Evolutionary conservation across 2,888 invertebrate species (phyloP).

Genomic region (Melanophora roralis): DNA sequence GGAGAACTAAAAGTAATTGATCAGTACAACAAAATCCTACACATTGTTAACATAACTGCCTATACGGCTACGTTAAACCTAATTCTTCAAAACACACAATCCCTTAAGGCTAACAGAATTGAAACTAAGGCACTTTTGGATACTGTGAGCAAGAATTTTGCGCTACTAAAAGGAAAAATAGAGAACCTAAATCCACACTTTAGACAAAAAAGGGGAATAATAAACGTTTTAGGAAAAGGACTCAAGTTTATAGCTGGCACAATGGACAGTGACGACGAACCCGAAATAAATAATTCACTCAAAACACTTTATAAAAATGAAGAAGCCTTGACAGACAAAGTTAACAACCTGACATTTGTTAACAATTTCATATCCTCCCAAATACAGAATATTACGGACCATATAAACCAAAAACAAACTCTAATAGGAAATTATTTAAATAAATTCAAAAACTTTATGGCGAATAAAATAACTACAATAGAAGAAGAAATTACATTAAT

Average conservation of each 20-base stretch:
- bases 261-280: conserved; percentile 59
- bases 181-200: conserved; percentile 35
- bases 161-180: conserved; percentile 36
- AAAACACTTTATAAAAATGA: conserved; percentile 40
- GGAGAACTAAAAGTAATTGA: conserved; percentile 42
- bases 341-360: conserved; percentile 33
- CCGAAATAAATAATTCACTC: conserved; percentile 42
- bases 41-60: conserved; percentile 52
- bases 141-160: conserved; percentile 43
- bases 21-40: conserved; percentile 52
- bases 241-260: conserved; percentile 56
- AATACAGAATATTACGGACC: conserved; percentile 61
- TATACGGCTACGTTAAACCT: conserved; percentile 4
- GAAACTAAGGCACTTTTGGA: conserved; percentile 34
- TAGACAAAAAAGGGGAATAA: conserved; percentile 46
- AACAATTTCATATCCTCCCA: conserved; percentile 43
- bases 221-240: conserved; percentile 52
- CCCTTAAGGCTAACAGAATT: neutral
- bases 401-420: conserved; percentile 59
- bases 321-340: conserved; percentile 40
- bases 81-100: neutral
- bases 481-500: conserved; percentile 57
- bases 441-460: conserved; percentile 38
- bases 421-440: conserved; percentile 51
- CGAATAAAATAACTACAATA: conserved; percentile 51